phyloP scores from a whole-genome alignment of 1,140 invertebrate genomes.

The Ectropis grisescens region DNA sequence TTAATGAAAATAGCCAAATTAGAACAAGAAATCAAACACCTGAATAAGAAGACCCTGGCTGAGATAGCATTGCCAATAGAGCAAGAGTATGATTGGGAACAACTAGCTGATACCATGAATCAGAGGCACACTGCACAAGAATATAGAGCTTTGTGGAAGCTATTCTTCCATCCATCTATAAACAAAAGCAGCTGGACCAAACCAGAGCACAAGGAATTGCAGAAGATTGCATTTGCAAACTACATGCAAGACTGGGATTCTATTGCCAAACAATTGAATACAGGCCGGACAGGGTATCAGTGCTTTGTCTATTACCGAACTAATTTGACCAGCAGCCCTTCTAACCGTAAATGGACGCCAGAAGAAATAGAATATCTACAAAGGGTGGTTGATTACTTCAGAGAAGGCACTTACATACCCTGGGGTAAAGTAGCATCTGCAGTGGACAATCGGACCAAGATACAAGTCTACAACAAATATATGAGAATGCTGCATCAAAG shows the following conservation, averaged over 20 bases:
- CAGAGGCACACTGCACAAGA: conserved; percentile 38
- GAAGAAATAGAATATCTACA: conserved; percentile 73
- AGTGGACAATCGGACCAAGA: conserved; percentile 73
- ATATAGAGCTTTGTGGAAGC: conserved; percentile 73
- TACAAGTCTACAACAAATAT: conserved; percentile 75
- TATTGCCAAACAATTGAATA: conserved; percentile 72
- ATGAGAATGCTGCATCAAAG: conserved; percentile 57
- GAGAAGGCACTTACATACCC: conserved; percentile 73
- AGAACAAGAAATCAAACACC: conserved; percentile 17
- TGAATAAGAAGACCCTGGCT: conserved; percentile 25
- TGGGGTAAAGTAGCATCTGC: conserved; percentile 74
- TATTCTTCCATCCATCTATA: conserved; percentile 75
- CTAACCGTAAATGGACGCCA: conserved; percentile 66
- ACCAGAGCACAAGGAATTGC: conserved; percentile 70
- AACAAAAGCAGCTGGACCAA: conserved; percentile 74
- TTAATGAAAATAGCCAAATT: conserved; percentile 21
- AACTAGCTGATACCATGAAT: conserved; percentile 33
- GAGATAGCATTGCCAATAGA: conserved; percentile 36
- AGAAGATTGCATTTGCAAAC: conserved; percentile 55
- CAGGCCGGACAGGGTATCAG: conserved; percentile 74
- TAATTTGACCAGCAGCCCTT: conserved; percentile 46
- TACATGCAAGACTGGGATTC: conserved; percentile 75
- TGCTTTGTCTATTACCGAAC: conserved; percentile 76
- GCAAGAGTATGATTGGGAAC: conserved; percentile 55
- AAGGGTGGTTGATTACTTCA: conserved; percentile 68